phyloP scores from a whole-genome alignment of 2,113 vertebrate genomes.

The Oreocharis arfaki region DNA sequence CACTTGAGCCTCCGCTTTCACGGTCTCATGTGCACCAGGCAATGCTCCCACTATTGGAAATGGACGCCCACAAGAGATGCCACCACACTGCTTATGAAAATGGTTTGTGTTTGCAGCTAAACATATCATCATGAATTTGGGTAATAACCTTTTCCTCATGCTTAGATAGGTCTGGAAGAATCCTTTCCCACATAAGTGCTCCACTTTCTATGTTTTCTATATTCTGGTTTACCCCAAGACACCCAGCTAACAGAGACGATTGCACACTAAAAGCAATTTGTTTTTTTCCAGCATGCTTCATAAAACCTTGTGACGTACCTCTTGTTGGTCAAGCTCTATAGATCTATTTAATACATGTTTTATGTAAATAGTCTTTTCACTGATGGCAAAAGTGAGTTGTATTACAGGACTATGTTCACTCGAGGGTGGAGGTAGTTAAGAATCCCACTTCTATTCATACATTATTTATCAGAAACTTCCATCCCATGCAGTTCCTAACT shows the following conservation, averaged over 20 bases:
- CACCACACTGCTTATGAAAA: neutral
- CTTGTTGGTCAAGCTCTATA: neutral
- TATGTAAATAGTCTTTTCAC: neutral
- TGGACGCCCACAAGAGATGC: neutral
- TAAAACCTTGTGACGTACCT: neutral
- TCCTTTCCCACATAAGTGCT: neutral
- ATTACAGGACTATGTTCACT: neutral
- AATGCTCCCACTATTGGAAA: neutral
- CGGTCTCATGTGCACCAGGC: neutral
- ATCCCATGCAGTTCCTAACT: neutral
- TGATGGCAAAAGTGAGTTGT: neutral
- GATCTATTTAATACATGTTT: neutral
- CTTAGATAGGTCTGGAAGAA: neutral
- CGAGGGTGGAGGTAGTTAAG: neutral
- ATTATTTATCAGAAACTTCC: slow-evolving; percentile 7
- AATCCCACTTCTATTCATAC: neutral
- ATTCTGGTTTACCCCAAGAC: neutral
- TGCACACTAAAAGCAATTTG: neutral
- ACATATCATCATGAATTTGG: neutral
- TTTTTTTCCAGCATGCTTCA: neutral
- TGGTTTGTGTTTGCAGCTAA: neutral
- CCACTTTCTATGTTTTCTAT: neutral
- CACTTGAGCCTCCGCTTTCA: neutral
- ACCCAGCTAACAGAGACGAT: neutral
- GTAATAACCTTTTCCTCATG: neutral